phyloP scores from a whole-genome alignment of 2,113 vertebrate genomes.

The Penelope pileata region DNA sequence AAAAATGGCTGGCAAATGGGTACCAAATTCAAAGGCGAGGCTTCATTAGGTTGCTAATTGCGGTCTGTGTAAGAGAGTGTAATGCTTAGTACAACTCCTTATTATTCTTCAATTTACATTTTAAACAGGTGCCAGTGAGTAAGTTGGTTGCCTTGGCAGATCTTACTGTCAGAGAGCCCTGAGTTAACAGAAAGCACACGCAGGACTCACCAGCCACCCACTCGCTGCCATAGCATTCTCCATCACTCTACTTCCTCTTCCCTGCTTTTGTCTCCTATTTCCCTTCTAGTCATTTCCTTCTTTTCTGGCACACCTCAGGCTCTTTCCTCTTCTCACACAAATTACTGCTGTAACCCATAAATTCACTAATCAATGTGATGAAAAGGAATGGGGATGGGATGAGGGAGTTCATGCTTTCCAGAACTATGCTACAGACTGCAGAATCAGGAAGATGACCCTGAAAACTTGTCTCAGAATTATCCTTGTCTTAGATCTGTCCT shows the following conservation, averaged over 20 bases:
- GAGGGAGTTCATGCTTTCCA: not conserved
- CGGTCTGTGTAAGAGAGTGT: fast-evolving
- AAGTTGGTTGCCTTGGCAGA: not conserved
- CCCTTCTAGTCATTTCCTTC: not conserved
- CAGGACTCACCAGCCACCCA: not conserved
- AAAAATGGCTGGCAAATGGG: fast-evolving
- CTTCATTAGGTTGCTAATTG: not conserved
- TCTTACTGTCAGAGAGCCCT: fast-evolving
- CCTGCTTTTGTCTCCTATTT: fast-evolving
- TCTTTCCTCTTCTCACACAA: not conserved
- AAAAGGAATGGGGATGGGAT: not conserved
- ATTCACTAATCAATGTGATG: not conserved
- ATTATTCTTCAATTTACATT: not conserved
- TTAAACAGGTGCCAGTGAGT: not conserved
- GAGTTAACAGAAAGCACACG: fast-evolving
- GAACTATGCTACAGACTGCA: not conserved
- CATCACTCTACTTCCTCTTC: not conserved
- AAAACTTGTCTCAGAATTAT: not conserved
- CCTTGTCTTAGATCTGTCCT: not conserved
- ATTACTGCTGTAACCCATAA: not conserved
- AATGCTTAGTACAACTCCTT: not conserved
- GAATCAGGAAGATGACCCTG: not conserved
- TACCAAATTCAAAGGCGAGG: not conserved
- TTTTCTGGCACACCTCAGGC: not conserved
- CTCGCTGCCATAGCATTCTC: not conserved